Base-by-base conservation (phyloP, 2,888 invertebrate species). In the Cephus pygmeus region DNA sequence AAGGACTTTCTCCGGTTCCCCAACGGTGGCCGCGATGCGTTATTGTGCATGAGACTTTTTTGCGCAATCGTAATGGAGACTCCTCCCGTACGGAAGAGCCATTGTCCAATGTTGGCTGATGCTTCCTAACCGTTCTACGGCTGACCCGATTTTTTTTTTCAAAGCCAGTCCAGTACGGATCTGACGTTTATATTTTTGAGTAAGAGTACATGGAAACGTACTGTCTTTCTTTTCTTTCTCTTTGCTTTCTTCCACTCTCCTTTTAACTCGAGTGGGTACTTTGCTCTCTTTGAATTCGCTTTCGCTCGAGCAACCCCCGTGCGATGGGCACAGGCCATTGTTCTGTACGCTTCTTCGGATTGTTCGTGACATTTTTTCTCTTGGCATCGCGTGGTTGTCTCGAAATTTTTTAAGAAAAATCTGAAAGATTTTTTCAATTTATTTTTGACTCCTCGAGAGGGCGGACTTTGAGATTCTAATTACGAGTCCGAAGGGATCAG, bases 31-130 rank as follows among this genome's bases (percentile, higher is more conserved):
- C 71, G 75, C 82, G 68, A 75, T 75, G 81, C 81, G 80, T 84
- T 84, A 84, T 84, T 82, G 84, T 82, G 79, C 85, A 83, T 82
- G 80, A 85, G 84, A 56, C 73, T 79, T 73, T 75, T 31, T 76
- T 81, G 71, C 71, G 31, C 71, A 23, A 71, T 71, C 71, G 71
- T 34, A 31, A 71, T 34, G 71, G 71, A 71, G 71, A 71, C 71
- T 31, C 68, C 31, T 71, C 71, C 34, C 15, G 71, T 9, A 34
- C 9, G 33, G 31, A 71, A 3, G 12, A 23, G 71, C 71, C 71
- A 31, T 71, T 75, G 56, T 34, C 69, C 71, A 31, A 68, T n/a
- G 11, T n/a, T 33, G 40, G 30, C 34, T 56, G 12, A 76, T 73
- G 56, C 34, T 36, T 35, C 69, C 79, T 79, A 82, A 83, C 84